Evolutionary conservation across 2,888 invertebrate species (phyloP).

Genomic region (Drosophila formosana): DNA sequence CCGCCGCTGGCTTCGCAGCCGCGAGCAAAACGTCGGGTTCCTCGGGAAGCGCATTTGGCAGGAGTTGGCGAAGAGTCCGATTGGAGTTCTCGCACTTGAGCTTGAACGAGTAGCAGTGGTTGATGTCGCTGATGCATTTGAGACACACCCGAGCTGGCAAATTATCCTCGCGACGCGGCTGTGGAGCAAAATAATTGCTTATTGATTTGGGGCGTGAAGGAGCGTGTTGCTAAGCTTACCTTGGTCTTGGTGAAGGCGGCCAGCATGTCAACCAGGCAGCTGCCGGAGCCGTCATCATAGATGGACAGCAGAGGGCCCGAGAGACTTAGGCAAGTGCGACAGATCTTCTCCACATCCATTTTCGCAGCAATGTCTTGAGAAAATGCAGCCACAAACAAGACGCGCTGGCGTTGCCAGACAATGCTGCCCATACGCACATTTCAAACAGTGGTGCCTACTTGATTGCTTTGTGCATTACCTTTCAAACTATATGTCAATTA

Average conservation of each 20-base stretch:
- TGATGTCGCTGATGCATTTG: slow-evolving; percentile 84
- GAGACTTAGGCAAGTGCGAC: slow-evolving; percentile 82
- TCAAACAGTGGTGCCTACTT: background rate
- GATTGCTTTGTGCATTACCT: background rate
- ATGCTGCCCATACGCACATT: slow-evolving; percentile 18
- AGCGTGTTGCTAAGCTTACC: slow-evolving; percentile 53
- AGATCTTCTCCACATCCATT: slow-evolving; percentile 83
- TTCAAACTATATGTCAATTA: background rate
- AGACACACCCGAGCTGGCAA: slow-evolving; percentile 84
- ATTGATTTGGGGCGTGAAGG: background rate
- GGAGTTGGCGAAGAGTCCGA: slow-evolving; percentile 80
- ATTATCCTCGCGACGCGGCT: slow-evolving; percentile 82
- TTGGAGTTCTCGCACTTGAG: slow-evolving; percentile 84
- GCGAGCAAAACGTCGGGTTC: slow-evolving; percentile 35
- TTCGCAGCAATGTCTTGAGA: slow-evolving; percentile 12
- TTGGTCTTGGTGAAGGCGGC: slow-evolving; percentile 72
- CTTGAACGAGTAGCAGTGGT: slow-evolving; percentile 84
- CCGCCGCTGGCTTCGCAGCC: slow-evolving; percentile 15
- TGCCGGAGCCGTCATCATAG: slow-evolving; percentile 72
- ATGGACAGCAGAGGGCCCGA: slow-evolving; percentile 81
- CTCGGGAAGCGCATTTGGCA: slow-evolving; percentile 73
- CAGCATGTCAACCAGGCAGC: slow-evolving; percentile 82
- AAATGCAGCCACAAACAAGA: slow-evolving; percentile 44
- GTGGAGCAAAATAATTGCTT: slow-evolving; percentile 15
- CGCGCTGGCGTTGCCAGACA: slow-evolving; percentile 36